phyloP scores from a whole-genome alignment of 2,888 invertebrate genomes.

The Chrysolina americana region DNA sequence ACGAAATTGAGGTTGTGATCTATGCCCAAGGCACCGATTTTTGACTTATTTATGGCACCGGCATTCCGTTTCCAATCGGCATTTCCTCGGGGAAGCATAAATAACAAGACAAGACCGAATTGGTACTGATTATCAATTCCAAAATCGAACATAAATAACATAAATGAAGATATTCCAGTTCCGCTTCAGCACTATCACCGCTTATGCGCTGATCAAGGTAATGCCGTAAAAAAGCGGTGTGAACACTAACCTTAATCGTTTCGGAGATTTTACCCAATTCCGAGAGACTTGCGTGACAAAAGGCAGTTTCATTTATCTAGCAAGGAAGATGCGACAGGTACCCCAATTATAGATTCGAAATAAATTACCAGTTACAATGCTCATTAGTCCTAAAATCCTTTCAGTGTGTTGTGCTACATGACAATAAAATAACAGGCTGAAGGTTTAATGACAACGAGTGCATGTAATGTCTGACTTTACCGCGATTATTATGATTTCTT shows the following conservation, averaged over 20 bases:
- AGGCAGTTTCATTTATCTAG: constrained; percentile 48
- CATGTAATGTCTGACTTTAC: constrained; percentile 27
- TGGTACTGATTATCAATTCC: constrained; percentile 1
- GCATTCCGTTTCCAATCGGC: neutral
- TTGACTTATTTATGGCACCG: neutral
- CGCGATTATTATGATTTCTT: constrained; percentile 42
- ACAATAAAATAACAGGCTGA: constrained; percentile 36
- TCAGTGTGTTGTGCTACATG: constrained; percentile 34
- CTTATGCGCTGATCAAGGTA: neutral
- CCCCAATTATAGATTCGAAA: constrained; percentile 53
- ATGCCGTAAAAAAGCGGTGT: constrained; percentile 14
- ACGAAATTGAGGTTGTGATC: neutral
- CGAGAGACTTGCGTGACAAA: constrained; percentile 47
- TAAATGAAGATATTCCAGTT: constrained; percentile 3
- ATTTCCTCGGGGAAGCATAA: neutral
- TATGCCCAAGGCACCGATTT: neutral
- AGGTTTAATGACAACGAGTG: constrained; percentile 33
- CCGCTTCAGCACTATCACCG: neutral
- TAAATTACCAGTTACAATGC: constrained; percentile 49
- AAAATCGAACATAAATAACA: neutral
- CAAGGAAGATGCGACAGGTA: constrained; percentile 51
- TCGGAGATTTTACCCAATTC: constrained; percentile 44
- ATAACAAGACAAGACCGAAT: neutral
- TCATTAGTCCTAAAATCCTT: constrained; percentile 49
- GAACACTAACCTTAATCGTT: constrained; percentile 28